These are phyloP conservation scores for Labia minor DNA, from an alignment of 2,888 invertebrate species.

Conservation along the genomic window DNA sequence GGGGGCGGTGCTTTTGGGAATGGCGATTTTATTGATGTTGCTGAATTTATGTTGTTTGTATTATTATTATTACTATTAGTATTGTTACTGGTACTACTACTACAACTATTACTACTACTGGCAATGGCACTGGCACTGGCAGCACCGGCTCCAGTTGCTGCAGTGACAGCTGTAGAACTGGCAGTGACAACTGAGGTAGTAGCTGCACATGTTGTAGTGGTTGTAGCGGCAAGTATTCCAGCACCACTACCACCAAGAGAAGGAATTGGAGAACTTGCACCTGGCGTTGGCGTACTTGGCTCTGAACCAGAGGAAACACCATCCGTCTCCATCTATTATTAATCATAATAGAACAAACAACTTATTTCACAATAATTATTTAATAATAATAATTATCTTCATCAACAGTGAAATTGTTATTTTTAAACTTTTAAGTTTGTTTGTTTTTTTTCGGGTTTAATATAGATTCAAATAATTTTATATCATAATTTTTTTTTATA, in stretches of 20 bases:
- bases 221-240: not conserved
- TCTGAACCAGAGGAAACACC: slow-evolving; percentile 24
- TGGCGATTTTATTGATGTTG: not conserved
- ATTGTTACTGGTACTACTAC: too few species aligned
- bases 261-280: slow-evolving; percentile 24
- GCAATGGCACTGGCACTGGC: not conserved
- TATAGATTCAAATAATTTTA: too few species aligned
- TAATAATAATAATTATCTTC: too few species aligned
- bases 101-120: too few species aligned
- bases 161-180: not conserved
- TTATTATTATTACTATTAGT: not conserved
- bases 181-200: not conserved
- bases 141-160: not conserved
- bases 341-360: not conserved
- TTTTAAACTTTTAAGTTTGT: too few species aligned
- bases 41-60: not conserved
- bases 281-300: slow-evolving; percentile 24
- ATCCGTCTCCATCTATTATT: slow-evolving; percentile 24
- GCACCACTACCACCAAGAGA: not conserved
- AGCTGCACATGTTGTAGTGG: not conserved
- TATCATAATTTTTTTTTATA: too few species aligned
- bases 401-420: too few species aligned
- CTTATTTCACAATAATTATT: not conserved
- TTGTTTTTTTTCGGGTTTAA: too few species aligned
- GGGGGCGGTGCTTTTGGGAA: not conserved